Base-by-base conservation (phyloP, 2,797 vertebrate species). In the Botia almorhae region DNA sequence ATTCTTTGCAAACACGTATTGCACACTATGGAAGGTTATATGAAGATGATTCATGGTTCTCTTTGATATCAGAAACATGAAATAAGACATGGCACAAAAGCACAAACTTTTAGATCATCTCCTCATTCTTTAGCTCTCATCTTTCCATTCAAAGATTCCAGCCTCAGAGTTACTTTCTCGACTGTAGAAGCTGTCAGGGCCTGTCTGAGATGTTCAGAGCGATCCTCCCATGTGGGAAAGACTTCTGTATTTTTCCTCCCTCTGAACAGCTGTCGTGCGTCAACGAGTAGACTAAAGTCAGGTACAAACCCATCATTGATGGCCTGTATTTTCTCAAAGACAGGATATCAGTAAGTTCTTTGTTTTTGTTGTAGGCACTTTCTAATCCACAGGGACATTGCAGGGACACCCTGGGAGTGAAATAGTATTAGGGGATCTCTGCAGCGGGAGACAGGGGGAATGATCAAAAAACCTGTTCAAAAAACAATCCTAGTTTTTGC, bases 211-310 rank as follows among this genome's bases (percentile, higher is more conserved):
- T 79, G 76, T 68, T 70, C 76, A 69, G 68, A 75, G 60, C 4
- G 58, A 67, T 74, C 63, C 55, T 74, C 68, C 60, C 48, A 12
- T 76, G 69, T 53, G 72, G 71, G 33, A 39, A 53, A 46, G 61
- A 12, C 75, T 60, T 33, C 53, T 67, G 55, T 51, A 36, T 75
- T 61, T 29, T 74, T 60, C 53, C 69, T 65, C 53, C 43, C 63
- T 74, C 78, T 64, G 43, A 79, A 76, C 72, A 82, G 76, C 72
- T 75, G 76, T 51, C 16, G 76, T 60, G 46, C 76, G 65, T 80
- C 76, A 78, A 63, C 58, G 53, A 69, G 63, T 72, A 79, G 76
- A 80, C 75, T 69, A 33, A 77, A 80, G 74, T 81, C 84, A 78
- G 81, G 63, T 75, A 74, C 73, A 71, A 50, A 69, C 55, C 55